These are phyloP conservation scores for Casuarius casuarius DNA, from an alignment of 2,113 vertebrate species.

Conservation along the genomic window DNA sequence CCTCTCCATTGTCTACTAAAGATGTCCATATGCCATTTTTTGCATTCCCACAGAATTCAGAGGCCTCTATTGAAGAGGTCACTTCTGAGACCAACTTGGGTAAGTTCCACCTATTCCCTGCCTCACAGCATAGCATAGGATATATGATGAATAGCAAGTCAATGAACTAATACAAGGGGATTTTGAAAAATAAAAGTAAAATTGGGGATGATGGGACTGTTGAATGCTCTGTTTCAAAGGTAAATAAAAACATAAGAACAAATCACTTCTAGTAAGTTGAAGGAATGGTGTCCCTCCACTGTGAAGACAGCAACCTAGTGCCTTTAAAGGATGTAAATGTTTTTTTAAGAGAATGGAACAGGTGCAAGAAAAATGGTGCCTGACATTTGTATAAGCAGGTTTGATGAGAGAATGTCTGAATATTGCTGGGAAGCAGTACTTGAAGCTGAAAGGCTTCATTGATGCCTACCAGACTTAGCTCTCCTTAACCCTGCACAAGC, in stretches of 20 bases:
- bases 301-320: background rate
- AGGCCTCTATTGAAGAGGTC: no score
- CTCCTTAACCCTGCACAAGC: no score
- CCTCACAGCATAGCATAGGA: background rate
- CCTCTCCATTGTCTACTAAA: no score
- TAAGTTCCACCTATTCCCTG: background rate
- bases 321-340: conserved; percentile 12
- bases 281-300: background rate
- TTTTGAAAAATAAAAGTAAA: background rate
- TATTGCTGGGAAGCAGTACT: background rate
- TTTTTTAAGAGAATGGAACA: background rate
- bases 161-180: background rate
- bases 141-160: background rate
- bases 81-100: no score
- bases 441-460: background rate
- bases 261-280: background rate
- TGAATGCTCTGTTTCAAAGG: background rate
- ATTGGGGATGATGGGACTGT: background rate
- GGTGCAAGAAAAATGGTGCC: background rate
- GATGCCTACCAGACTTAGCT: no score
- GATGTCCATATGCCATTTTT: no score
- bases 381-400: background rate
- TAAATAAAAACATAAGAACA: background rate
- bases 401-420: conserved; percentile 26
- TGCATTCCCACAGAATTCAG: no score